A percentile compares a stretch with the other conserved stretches of the same genome.
phyloP scores from a whole-genome alignment of 2,797 vertebrate species.

The Helarctos malayanus region DNA sequence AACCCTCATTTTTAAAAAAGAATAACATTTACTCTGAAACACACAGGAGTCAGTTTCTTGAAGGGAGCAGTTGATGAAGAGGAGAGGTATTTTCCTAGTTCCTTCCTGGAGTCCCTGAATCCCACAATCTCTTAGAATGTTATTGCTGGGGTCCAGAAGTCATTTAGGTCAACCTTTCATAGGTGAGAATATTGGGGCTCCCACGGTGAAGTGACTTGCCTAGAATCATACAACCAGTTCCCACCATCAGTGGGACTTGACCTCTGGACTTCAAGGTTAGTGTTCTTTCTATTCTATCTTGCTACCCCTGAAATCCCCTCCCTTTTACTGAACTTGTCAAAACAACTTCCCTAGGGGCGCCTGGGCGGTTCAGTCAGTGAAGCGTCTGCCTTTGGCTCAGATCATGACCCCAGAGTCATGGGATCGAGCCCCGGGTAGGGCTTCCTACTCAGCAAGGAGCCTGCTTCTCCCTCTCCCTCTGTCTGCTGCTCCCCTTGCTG shows the following conservation, averaged over 20 bases:
- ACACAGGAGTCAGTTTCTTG: background rate
- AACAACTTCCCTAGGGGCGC: background rate
- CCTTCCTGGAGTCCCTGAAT: background rate
- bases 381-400: no score
- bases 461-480: no score
- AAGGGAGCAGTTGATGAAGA: background rate
- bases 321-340: constrained; percentile 28
- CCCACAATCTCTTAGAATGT: background rate
- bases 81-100: background rate
- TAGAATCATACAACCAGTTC: background rate
- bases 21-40: background rate
- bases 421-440: no score
- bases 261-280: background rate
- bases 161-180: background rate
- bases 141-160: background rate
- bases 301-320: background rate
- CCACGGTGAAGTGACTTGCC: background rate
- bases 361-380: no score
- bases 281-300: background rate
- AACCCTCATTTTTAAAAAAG: background rate
- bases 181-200: background rate
- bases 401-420: no score
- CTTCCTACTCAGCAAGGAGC: no score
- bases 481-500: no score
- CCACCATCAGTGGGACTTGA: background rate